Base-by-base conservation (phyloP, 2,797 vertebrate species). In the Anguilla marmorata region DNA sequence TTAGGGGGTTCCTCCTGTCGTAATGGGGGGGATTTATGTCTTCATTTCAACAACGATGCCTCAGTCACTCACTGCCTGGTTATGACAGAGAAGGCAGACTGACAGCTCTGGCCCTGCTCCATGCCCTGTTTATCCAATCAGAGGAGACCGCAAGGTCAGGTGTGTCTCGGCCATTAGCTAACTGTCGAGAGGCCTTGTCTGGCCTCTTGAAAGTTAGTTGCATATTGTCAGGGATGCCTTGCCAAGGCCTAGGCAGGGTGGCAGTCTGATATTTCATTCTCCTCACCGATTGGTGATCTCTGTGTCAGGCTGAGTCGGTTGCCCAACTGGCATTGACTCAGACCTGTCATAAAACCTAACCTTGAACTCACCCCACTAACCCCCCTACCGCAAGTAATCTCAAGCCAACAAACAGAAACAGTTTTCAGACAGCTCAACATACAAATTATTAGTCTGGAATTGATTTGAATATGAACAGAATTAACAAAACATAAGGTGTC, bases 1-100 rank as follows among this genome's bases (percentile, higher is more conserved):
- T 33, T 33, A 37, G 27, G 72, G 33, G 63, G 72, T 37, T 33
- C 14, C 72, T 37, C 2, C 11, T 21, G 9, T 76, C 72, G 9
- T 76, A 37, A 76, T 33, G 27, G 14, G 72, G 72, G 72, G 27
- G 72, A 76, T 76, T 37, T 76, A 76, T 76, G 72, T 76, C 72
- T 76, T 76, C 27, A 37, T 76, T 33, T 76, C 72, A 14, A 76
- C 72, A 37, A 37, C 72, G 72, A 76, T 8, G 72, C 72, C 12
- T 76, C 72, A 14, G 30, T 76, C 3, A 16, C 27, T 76, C 72
- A 37, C 33, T 16, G 72, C 72, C 72, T 16, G 72, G 11, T 27
- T 27, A n/a, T 24, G 63, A 27, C 72, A 37, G 9, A 41, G 30
- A 33, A 37, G 16, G 11, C 30, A 16, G 24, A 69, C n/a, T 69